Evolutionary conservation across 2,888 invertebrate species (phyloP), one percentile per base, ranked within the genome.

Genomic region (Limnephilus marmoratus): DNA sequence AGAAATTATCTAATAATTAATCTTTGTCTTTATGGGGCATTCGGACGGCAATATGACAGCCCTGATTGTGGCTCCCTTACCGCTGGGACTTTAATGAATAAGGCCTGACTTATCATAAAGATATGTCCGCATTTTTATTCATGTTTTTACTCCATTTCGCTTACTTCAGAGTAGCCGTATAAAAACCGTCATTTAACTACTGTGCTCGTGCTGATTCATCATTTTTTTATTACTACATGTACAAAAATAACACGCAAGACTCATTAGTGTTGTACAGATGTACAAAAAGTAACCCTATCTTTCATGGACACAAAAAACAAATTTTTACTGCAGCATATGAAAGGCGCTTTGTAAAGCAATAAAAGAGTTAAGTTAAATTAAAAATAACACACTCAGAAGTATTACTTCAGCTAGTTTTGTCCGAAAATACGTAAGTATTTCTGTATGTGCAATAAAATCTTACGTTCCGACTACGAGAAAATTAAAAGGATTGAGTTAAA

Each of bases 1-100:
- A 24, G 88, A 88, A 88, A 80, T 80, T 88, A 88, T 88, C 88
- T 88, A 88, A 88, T 88, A 88, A 88, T 88, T 88, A 88, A 88
- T 88, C 88, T 88, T 37, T 88, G 68, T 68, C 88, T 88, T 88
- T 88, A 88, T 88, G 68, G 45, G 88, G 80, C 88, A 34, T 88
- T 88, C 24, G 88, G 88, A 88, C 53, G 37, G 80, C 88, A 88
- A 88, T 88, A 88, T 88, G 88, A 53, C 88, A 88, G 88, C 37
- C n/a, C 34, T 88, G 80, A 68, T 68, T 88, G 68, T 68, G 29
- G 88, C 31, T 37, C 68, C 86, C 86, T 45, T 45, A n/a, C 45
- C 31, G 29, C 86, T 86, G 45, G 37, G 86, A 45, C 83, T 83
- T 86, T 86, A 86, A 86, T 86, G 41, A 45, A 41, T 86, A 45